Evolutionary conservation across 2,797 vertebrate genomes (phyloP).

Genomic region (Rhinella marina): DNA sequence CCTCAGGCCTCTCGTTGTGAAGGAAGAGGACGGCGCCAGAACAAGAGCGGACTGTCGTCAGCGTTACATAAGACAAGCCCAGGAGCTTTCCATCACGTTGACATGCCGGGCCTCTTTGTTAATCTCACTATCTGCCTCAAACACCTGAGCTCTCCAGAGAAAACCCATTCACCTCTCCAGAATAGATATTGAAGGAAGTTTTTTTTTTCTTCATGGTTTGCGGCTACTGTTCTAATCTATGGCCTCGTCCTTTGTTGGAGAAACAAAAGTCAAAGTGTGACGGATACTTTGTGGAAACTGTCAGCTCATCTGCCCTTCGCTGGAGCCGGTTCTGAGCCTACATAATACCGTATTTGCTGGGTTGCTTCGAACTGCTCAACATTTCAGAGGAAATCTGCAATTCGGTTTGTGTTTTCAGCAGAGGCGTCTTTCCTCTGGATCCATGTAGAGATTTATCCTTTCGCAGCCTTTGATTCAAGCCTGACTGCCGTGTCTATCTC

Average conservation of each 20-base stretch:
- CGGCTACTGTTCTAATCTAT: background rate
- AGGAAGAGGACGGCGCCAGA: background rate
- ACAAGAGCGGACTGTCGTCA: background rate
- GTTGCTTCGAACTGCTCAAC: background rate
- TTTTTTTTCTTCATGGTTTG: background rate
- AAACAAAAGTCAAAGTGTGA: constrained; percentile 45
- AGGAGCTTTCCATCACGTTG: background rate
- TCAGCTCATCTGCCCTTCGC: constrained; percentile 6
- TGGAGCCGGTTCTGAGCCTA: background rate
- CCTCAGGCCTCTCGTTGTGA: background rate
- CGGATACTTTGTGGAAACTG: background rate
- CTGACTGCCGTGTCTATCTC: constrained; percentile 1
- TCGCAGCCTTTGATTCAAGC: constrained; percentile 25
- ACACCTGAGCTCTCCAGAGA: constrained; percentile 42
- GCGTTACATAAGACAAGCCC: background rate
- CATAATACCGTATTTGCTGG: background rate
- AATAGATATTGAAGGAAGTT: background rate
- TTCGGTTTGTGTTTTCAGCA: constrained; percentile 27
- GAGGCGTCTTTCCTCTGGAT: background rate
- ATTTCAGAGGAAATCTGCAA: constrained; percentile 18
- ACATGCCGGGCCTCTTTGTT: constrained; percentile 9
- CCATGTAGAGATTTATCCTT: constrained; percentile 24
- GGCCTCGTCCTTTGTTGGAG: constrained; percentile 7
- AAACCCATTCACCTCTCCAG: constrained; percentile 23
- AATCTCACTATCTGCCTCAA: constrained; percentile 48